Evolutionary conservation across 2,113 vertebrate species (phyloP).

Genomic region (Leuciscus idus): DNA sequence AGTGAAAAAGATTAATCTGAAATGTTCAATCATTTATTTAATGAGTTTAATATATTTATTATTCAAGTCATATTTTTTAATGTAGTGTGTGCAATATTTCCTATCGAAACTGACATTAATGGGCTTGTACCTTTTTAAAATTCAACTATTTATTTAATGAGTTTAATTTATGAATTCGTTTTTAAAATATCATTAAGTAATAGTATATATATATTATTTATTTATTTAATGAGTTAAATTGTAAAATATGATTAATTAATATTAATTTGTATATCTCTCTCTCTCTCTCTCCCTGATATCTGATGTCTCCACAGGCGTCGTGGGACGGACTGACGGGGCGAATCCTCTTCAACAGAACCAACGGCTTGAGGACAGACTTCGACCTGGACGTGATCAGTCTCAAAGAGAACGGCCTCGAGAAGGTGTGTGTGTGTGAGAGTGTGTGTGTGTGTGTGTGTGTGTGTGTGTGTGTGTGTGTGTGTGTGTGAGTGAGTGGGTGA

Average conservation of each 20-base stretch:
- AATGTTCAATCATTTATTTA: neutral
- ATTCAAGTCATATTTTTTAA: too few relatives aligned
- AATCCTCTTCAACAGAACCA: slow-evolving; percentile 96
- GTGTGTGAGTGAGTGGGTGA: slow-evolving; percentile 62
- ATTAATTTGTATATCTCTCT: too few relatives aligned
- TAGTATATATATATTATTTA: too few relatives aligned
- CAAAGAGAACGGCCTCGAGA: slow-evolving; percentile 96
- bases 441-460: neutral
- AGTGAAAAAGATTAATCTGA: neutral
- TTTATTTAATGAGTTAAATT: too few relatives aligned
- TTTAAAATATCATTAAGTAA: neutral
- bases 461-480: neutral
- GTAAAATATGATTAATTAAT: too few relatives aligned
- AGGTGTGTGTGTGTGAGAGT: slow-evolving; percentile 75
- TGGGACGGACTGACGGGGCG: slow-evolving; percentile 98
- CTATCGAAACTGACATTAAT: too few relatives aligned
- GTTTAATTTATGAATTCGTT: neutral
- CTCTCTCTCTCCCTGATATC: too few relatives aligned
- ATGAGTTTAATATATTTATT: neutral
- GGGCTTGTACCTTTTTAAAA: neutral
- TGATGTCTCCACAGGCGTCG: slow-evolving; percentile 76
- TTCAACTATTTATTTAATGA: neutral
- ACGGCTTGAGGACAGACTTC: slow-evolving; percentile 95
- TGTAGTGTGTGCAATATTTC: too few relatives aligned
- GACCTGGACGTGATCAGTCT: slow-evolving; percentile 98